Base-by-base conservation (phyloP, 2,113 vertebrate species). In the Miniopterus natalensis region DNA sequence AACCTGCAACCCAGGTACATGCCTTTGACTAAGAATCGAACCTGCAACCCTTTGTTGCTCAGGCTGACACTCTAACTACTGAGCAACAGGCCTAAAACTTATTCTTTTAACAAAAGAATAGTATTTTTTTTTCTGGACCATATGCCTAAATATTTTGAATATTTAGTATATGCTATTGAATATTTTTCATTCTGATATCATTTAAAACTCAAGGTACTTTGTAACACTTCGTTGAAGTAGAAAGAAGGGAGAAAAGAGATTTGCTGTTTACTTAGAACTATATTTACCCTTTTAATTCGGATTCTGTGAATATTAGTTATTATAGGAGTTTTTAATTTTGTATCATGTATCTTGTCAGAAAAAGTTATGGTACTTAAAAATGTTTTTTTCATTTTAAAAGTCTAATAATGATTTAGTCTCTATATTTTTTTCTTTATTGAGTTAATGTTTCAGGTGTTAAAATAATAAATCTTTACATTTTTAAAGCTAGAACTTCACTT, bases 151-250 rank as follows among this genome's bases (percentile, higher is more conserved):
- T 90, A 13, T 87, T 83, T 84, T 88, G 84, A 79, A 66, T 96
- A 75, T 31, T 89, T 68, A 73, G 0, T 77, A 45, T 84, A 47
- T 85, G 53, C 40, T 86, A 45, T 57, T 93, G n/a, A 73, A 47
- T 86, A 59, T 75, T 88, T 84, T 95, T 4, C 17, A 78, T 90
- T 92, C 93, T 96, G 68, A 55, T 71, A 95, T 78, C n/a, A 63
- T 83, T 78, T 94, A 83, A 87, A 89, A 65, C 20, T 55, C 45
- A 68, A 51, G 84, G 18, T 7, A 88, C n/a, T 91, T 93, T 92
- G 9, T 81, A 86, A 83, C 18, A 90, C 20, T 92, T 95, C 53
- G 25, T 78, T 61, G 55, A 89, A 78, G 81, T 83, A 95, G 23
- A 55, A 89, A 61, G 47, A 90, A 90, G 55, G 31, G 68, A 71